These are phyloP conservation scores for Oxycera nigricornis DNA, from an alignment of 2,888 invertebrate genomes.

Conservation along the genomic window DNA sequence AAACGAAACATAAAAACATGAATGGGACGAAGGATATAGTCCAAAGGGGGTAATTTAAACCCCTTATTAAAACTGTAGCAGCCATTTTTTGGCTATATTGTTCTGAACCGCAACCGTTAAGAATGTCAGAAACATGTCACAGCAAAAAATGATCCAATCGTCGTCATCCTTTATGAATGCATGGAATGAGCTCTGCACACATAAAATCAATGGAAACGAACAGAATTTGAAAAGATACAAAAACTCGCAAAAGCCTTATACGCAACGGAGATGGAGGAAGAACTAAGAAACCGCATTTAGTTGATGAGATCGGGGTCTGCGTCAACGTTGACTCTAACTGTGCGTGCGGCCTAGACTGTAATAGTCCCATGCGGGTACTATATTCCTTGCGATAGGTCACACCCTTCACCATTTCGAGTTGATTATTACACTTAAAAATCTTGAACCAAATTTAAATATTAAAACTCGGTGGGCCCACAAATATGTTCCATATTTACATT, in stretches of 20 bases:
- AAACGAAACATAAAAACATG: slow-evolving; percentile 8
- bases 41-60: slow-evolving; percentile 45
- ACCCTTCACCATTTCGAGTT: slow-evolving; percentile 29
- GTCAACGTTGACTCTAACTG: slow-evolving; percentile 3
- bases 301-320: slow-evolving; percentile 45
- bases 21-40: slow-evolving; percentile 29
- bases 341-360: background rate
- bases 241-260: slow-evolving; percentile 13
- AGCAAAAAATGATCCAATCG: slow-evolving; percentile 33
- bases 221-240: slow-evolving; percentile 13
- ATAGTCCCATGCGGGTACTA: slow-evolving; percentile 31
- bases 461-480: slow-evolving; percentile 30
- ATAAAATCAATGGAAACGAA: slow-evolving; percentile 27
- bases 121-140: slow-evolving; percentile 33
- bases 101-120: slow-evolving; percentile 39
- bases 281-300: slow-evolving; percentile 43
- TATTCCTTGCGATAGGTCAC: slow-evolving; percentile 32
- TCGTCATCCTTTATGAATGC: slow-evolving; percentile 10
- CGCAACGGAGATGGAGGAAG: slow-evolving; percentile 16
- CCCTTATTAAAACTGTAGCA: slow-evolving; percentile 44
- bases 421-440: slow-evolving; percentile 42
- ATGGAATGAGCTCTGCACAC: background rate
- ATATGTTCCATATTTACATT: slow-evolving; percentile 21
- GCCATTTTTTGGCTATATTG: slow-evolving; percentile 32
- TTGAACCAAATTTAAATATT: slow-evolving; percentile 44